Percentiles rank a stretch among this genome's conserved stretches.
These are phyloP conservation scores for Tyrannus savana DNA, from an alignment of 2,113 vertebrate genomes.

Conservation along the genomic window DNA sequence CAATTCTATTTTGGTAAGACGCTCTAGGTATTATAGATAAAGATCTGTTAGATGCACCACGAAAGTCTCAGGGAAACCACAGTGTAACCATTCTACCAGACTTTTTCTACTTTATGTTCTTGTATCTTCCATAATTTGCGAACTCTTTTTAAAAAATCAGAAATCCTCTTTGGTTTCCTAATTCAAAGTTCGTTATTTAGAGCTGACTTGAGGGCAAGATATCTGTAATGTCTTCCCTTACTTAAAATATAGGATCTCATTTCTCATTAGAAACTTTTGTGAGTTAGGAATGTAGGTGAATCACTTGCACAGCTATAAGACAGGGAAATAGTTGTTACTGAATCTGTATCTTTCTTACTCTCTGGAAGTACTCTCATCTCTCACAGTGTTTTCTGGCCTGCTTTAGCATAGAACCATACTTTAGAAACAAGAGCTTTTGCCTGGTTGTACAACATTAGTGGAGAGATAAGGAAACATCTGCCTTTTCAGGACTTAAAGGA, in stretches of 20 bases:
- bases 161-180: neutral
- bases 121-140: neutral
- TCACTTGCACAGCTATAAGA: neutral
- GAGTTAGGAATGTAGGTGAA: neutral
- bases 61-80: neutral
- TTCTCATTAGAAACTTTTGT: neutral
- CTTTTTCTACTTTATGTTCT: neutral
- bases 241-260: rapidly evolving
- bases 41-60: neutral
- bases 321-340: too few species aligned
- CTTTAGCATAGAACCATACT: neutral
- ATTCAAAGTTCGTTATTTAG: neutral
- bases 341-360: neutral
- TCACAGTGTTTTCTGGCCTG: neutral
- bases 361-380: rapidly evolving
- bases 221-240: neutral
- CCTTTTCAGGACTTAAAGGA: neutral
- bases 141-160: neutral
- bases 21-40: neutral
- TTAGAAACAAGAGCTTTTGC: neutral
- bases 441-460: neutral
- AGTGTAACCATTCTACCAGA: neutral
- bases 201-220: neutral
- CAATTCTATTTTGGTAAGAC: neutral
- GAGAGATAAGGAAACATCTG: neutral